phyloP scores from a whole-genome alignment of 2,113 vertebrate species.

The Oenanthe melanoleuca region DNA sequence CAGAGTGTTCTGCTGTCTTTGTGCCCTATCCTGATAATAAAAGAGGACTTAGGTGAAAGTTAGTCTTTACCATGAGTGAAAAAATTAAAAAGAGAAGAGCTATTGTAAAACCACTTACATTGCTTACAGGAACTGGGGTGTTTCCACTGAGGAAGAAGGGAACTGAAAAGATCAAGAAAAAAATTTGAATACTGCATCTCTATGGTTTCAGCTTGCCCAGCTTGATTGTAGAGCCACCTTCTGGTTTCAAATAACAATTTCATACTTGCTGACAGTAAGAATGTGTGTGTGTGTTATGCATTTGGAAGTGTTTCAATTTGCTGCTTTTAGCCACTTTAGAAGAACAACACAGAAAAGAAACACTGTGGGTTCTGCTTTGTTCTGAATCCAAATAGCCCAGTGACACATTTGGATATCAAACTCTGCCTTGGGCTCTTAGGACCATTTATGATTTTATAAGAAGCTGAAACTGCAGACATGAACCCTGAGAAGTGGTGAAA shows the following conservation, averaged over 20 bases:
- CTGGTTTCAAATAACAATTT: constrained; percentile 42
- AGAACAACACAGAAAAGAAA: not conserved
- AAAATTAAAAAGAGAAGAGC: fast-evolving
- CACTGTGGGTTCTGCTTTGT: not conserved
- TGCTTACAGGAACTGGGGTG: not conserved
- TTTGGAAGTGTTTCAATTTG: not conserved
- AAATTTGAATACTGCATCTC: not conserved
- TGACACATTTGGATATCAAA: not conserved
- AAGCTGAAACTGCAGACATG: not conserved
- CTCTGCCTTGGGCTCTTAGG: not conserved
- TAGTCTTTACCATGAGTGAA: not conserved
- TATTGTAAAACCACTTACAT: not conserved
- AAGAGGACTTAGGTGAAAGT: not conserved
- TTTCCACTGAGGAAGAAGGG: not conserved
- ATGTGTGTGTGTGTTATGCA: not conserved
- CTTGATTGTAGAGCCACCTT: constrained; percentile 65
- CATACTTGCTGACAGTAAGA: not conserved
- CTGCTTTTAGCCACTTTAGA: not conserved
- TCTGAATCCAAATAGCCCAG: not conserved
- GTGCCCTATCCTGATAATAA: not conserved
- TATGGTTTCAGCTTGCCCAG: constrained; percentile 13
- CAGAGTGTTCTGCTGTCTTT: not conserved
- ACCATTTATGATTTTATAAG: not conserved
- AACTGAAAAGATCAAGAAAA: not conserved
- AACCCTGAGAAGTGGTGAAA: not conserved